Conservation (phyloP, 1,140 invertebrate genomes). For the Euglossa dilemma region DNA sequence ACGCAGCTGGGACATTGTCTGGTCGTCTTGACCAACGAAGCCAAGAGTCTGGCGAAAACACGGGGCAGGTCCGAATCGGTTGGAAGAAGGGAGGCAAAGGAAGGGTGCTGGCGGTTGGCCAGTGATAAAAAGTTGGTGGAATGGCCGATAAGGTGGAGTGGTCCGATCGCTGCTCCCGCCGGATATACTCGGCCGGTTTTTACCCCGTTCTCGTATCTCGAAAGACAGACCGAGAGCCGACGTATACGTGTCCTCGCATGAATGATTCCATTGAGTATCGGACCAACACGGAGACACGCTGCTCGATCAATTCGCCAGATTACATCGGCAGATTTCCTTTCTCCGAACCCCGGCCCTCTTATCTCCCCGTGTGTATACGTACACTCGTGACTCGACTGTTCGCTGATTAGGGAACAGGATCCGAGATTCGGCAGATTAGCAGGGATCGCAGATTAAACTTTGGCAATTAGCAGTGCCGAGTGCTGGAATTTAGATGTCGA, state of each 20-base stretch:
- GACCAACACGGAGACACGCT: conserved; percentile 23
- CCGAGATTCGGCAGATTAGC: too few relatives aligned
- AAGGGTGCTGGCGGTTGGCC: neutral
- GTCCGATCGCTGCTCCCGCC: conserved; percentile 10
- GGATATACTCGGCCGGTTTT: conserved; percentile 23
- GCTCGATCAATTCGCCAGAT: conserved; percentile 45
- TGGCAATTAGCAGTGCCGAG: too few relatives aligned
- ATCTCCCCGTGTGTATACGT: neutral
- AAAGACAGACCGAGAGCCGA: neutral
- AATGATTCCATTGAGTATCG: conserved; percentile 76
- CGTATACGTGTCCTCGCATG: conserved; percentile 64
- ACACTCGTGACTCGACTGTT: neutral
- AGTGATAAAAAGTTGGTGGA: conserved; percentile 33
- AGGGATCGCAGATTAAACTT: too few relatives aligned
- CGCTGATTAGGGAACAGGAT: neutral
- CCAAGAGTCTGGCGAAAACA: too few relatives aligned
- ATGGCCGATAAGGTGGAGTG: conserved; percentile 40
- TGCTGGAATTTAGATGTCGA: too few relatives aligned
- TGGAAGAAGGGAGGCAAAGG: neutral
- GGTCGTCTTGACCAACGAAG: too few relatives aligned
- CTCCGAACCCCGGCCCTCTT: neutral
- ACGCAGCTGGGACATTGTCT: too few relatives aligned
- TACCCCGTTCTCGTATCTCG: conserved; percentile 42
- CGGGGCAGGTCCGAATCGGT: neutral
- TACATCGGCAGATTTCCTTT: conserved; percentile 21